Percentiles rank a stretch among this genome's conserved stretches.
These are phyloP conservation scores for Pedetes capensis DNA, from an alignment of 2,113 vertebrate genomes.

Conservation along the genomic window DNA sequence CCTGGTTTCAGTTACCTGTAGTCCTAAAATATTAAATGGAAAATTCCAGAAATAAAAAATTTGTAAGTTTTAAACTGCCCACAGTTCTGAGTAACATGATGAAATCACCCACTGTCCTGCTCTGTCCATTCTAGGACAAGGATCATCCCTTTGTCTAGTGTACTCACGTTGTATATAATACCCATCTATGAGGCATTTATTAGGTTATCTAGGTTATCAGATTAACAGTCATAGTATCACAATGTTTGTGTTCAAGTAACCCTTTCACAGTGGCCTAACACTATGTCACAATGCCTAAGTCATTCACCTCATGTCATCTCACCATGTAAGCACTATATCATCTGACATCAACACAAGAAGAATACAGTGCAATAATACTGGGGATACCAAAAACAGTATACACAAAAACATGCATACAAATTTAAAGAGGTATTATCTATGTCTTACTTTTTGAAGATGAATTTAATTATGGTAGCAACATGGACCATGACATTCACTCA, in stretches of 20 bases:
- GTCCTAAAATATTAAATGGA: no score
- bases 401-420: no score
- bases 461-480: no score
- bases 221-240: background rate
- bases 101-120: background rate
- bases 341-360: background rate
- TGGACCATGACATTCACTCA: no score
- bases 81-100: background rate
- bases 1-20: background rate
- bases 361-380: background rate
- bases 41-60: background rate
- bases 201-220: background rate
- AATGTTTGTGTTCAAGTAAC: background rate
- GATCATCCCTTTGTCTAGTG: background rate
- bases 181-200: background rate
- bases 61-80: background rate
- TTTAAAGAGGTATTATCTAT: no score
- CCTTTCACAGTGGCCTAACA: background rate
- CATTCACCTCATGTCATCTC: background rate
- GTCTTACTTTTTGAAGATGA: no score
- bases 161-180: background rate
- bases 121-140: background rate
- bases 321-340: background rate
- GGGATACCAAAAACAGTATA: no score
- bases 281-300: no score